Conservation (phyloP, 2,888 invertebrate genomes). For the Abscondita cerata region DNA sequence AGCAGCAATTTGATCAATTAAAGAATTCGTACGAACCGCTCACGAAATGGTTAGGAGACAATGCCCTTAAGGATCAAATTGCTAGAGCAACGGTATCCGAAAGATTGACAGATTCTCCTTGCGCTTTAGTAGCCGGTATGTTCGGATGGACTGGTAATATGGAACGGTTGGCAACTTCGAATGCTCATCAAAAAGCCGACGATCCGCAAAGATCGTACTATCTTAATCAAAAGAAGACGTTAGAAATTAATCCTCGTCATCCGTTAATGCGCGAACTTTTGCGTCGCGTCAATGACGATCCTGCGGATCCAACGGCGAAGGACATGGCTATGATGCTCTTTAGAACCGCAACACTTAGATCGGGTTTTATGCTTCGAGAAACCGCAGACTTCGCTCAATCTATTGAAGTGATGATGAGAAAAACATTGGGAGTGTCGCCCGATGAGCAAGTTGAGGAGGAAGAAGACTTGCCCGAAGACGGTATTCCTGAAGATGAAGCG, state of each 20-base stretch:
- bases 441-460: constrained; percentile 69
- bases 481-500: constrained; percentile 56
- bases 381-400: constrained; percentile 87
- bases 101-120: constrained; percentile 89
- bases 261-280: constrained; percentile 93
- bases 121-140: constrained; percentile 94
- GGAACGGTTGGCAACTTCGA: constrained; percentile 94
- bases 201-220: constrained; percentile 91
- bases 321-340: constrained; percentile 90
- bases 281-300: constrained; percentile 78
- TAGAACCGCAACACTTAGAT: constrained; percentile 89
- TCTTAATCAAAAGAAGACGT: constrained; percentile 91
- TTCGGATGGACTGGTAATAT: constrained; percentile 99
- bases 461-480: constrained; percentile 57
- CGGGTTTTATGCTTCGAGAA: constrained; percentile 92
- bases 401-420: constrained; percentile 89
- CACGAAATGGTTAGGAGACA: constrained; percentile 85
- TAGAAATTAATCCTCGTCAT: constrained; percentile 98
- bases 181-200: constrained; percentile 95
- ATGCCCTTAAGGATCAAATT: constrained; percentile 78
- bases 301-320: constrained; percentile 78
- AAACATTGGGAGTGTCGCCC: constrained; percentile 76
- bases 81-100: constrained; percentile 86
- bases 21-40: constrained; percentile 87
- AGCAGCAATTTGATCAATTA: constrained; percentile 78